Percentiles rank a stretch among this genome's conserved stretches.
These are phyloP conservation scores for Sminthopsis crassicaudata DNA, from an alignment of 2,113 vertebrate genomes.

Conservation along the genomic window DNA sequence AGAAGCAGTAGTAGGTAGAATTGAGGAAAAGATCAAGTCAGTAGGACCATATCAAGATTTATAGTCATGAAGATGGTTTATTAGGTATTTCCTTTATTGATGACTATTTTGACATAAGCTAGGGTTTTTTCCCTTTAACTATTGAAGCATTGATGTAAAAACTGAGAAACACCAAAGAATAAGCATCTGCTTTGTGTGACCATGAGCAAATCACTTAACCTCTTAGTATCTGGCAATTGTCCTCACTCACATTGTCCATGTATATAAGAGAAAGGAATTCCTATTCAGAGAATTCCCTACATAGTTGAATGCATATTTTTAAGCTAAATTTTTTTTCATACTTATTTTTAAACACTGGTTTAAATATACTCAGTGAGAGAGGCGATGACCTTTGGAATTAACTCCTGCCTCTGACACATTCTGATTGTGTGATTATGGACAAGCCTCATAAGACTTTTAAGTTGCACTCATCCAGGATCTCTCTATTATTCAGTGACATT, in stretches of 20 bases:
- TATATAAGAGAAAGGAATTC: background rate
- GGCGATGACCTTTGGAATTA: background rate
- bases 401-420: background rate
- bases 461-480: background rate
- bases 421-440: background rate
- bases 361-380: background rate
- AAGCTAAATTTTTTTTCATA: background rate
- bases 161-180: background rate
- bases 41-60: slow-evolving; percentile 27
- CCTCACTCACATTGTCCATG: background rate
- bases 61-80: background rate
- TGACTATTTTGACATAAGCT: background rate
- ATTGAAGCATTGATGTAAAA: background rate
- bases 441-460: background rate
- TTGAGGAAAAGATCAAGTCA: background rate
- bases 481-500: background rate
- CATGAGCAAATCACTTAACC: background rate
- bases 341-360: background rate
- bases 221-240: background rate
- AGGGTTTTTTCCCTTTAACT: background rate
- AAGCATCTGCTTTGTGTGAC: background rate
- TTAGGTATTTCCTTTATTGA: background rate
- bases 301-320: background rate
- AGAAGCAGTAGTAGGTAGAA: background rate
- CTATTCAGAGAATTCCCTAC: background rate